Base-by-base conservation (phyloP, 2,888 invertebrate species). In the Meta bourneti region DNA sequence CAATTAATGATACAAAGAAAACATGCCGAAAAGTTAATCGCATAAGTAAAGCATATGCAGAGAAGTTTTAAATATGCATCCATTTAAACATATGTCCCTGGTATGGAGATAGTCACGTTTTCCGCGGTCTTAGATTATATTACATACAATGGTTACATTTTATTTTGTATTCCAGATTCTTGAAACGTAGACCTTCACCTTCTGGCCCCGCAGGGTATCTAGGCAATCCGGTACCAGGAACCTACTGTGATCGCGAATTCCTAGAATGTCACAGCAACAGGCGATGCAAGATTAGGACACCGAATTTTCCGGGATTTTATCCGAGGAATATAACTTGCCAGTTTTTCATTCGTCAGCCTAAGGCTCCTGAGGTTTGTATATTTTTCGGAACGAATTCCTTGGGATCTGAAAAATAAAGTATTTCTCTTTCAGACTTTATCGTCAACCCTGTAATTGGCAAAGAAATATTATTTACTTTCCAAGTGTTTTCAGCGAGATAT, bases 251-350 rank as follows among this genome's bases (percentile, higher is more conserved):
- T 78, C 79, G 82, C 6, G 79, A 88, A 52, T 93, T 91, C 72
- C 61, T 80, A 13, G 89, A 93, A n/a, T 93, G 93, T 13, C 91
- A 87, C 16, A 80, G 80, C 72, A 89, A 79, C 20, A 61, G 85
- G 19, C 80, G 81, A 74, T 93, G 93, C 16, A 89, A 72, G 34
- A 93, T 93, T 9, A 75, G 93, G 13, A 91, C 93, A 16, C 93
- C 93, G 7, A 93, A 93, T 72, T 93, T 93, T 82, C 97, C 71
- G 97, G 98, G 95, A 85, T 97, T 97, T 93, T 98, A 98, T 95
- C 98, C 98, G 7, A 96, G 98, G 92, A 98, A 98, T 95, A 97
- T 98, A 93, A 97, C 97, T 94, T 99, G 98, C 95, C 97, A 97
- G 95, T 98, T 98, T 96, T 97, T 97, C 93, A 96, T 98, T 93